Evolutionary conservation across 2,113 vertebrate species (phyloP).

Genomic region (Hylia prasina): DNA sequence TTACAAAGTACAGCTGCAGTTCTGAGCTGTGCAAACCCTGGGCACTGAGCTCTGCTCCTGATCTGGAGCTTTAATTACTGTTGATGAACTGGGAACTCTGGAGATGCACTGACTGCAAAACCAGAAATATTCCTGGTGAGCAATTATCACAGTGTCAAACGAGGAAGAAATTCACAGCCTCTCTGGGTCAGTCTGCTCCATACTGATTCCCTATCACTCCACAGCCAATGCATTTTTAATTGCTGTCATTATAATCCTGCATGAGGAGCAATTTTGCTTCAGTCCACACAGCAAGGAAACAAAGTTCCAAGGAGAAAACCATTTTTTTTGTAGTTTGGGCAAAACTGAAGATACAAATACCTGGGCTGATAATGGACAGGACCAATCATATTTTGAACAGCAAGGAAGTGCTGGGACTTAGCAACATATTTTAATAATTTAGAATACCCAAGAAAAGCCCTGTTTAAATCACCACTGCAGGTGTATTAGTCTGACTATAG

Average conservation of each 20-base stretch:
- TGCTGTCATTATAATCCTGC: background rate
- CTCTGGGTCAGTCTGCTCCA: background rate
- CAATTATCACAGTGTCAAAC: background rate
- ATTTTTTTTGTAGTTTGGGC: background rate
- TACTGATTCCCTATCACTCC: background rate
- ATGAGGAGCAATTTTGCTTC: background rate
- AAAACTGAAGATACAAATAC: background rate
- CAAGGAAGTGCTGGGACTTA: no score
- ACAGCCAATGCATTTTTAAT: background rate
- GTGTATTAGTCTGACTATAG: no score
- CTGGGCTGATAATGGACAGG: background rate
- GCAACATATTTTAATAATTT: no score
- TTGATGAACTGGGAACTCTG: background rate
- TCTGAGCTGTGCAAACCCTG: background rate
- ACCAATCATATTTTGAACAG: no score
- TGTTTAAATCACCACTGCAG: no score
- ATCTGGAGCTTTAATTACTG: background rate
- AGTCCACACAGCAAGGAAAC: background rate
- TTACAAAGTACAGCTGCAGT: background rate
- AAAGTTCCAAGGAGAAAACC: background rate
- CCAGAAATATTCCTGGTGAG: background rate
- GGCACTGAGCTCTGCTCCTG: background rate
- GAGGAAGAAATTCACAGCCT: background rate
- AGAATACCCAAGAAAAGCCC: no score
- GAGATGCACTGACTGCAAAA: background rate